Conservation (phyloP, 2,113 vertebrate species). For the Ammodramus savannarum region DNA sequence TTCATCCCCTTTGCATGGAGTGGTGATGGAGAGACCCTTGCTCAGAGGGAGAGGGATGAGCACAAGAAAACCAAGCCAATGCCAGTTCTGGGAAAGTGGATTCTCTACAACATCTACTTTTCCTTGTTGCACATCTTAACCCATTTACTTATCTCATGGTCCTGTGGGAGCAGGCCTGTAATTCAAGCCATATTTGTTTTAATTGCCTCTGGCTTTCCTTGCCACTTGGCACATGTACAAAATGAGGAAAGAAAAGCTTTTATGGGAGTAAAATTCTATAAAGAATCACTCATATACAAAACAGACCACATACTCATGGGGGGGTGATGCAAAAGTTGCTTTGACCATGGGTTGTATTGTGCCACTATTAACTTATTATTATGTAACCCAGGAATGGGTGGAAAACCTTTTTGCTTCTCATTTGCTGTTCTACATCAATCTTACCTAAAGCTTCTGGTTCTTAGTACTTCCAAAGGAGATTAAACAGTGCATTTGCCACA, state of each 20-base stretch:
- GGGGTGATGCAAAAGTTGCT: not conserved
- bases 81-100: not conserved
- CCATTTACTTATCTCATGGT: not conserved
- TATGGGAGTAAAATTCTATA: constrained; percentile 23
- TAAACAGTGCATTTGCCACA: not conserved
- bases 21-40: not conserved
- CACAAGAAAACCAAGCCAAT: not conserved
- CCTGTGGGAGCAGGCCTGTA: not conserved
- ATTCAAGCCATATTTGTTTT: constrained; percentile 28
- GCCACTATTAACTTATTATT: not conserved
- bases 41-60: not conserved
- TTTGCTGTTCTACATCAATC: not conserved
- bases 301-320: not conserved
- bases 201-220: not conserved
- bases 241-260: constrained; percentile 15
- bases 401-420: not conserved
- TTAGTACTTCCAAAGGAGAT: not conserved
- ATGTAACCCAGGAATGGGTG: not conserved
- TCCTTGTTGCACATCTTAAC: not conserved
- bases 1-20: not conserved
- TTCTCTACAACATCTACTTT: not conserved
- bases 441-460: not conserved
- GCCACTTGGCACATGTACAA: not conserved
- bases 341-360: not conserved
- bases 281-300: not conserved